Conservation (phyloP, 37 sponge, comb jelly and placozoan species). For the Hexactinellida sp. region DNA sequence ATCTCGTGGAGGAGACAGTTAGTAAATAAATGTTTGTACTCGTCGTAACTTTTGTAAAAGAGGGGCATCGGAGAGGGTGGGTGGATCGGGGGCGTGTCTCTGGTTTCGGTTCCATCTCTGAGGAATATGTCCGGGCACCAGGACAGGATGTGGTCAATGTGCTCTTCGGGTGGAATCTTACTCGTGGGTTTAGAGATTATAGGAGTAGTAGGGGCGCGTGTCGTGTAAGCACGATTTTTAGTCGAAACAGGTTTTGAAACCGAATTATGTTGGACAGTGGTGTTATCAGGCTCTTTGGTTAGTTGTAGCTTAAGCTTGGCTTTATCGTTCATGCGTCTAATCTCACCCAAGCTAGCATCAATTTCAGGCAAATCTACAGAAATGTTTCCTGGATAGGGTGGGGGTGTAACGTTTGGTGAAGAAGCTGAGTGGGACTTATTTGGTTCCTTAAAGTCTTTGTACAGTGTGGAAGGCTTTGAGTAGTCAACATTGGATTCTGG, state of each 20-base stretch:
- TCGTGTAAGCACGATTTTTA: not conserved
- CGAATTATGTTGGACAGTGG: not conserved
- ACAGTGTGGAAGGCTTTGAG: not conserved
- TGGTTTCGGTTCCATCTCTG: not conserved
- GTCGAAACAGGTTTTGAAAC: not conserved
- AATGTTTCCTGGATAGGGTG: not conserved
- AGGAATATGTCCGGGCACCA: not conserved
- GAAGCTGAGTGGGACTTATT: not conserved
- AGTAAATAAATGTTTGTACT: not conserved
- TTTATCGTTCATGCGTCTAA: not conserved
- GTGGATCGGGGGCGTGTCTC: not conserved
- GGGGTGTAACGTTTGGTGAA: not conserved
- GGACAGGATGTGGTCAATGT: not conserved
- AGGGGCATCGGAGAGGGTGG: not conserved
- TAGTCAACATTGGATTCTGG: not conserved
- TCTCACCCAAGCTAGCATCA: not conserved
- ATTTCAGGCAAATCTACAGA: not conserved
- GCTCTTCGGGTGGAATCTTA: not conserved
- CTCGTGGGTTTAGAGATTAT: not conserved
- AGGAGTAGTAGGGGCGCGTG: not conserved
- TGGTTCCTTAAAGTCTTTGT: not conserved
- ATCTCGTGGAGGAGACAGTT: not conserved
- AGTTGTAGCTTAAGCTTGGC: not conserved
- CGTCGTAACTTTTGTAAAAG: not conserved
- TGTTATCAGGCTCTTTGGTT: not conserved